These are phyloP conservation scores for Reinhardtius hippoglossoides DNA, from an alignment of 2,113 vertebrate genomes.

Conservation along the genomic window DNA sequence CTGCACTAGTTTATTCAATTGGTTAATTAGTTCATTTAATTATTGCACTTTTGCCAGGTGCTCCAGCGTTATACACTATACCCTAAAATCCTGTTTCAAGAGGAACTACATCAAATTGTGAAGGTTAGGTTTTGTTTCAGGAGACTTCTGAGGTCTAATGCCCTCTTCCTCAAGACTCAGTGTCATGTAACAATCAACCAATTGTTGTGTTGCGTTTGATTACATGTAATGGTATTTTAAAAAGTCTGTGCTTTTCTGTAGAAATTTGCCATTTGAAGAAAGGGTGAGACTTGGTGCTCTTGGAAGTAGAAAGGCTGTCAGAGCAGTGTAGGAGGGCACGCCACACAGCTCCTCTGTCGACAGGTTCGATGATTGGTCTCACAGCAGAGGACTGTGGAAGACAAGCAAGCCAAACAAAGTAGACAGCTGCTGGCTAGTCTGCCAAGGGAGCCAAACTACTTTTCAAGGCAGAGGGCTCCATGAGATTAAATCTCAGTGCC, in stretches of 20 bases:
- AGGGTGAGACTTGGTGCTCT: background rate
- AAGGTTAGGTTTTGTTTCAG: background rate
- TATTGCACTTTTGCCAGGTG: no score
- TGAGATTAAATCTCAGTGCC: constrained; percentile 29
- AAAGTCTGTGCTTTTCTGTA: background rate
- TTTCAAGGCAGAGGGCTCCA: constrained; percentile 26
- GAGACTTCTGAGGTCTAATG: background rate
- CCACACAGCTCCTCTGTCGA: constrained; percentile 7
- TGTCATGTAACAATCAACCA: background rate
- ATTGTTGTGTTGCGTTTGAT: background rate
- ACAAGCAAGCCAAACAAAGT: constrained; percentile 24
- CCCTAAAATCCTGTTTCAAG: no score
- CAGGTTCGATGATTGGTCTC: constrained; percentile 20
- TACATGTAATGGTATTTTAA: background rate
- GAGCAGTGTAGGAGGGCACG: background rate
- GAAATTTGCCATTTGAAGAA: background rate
- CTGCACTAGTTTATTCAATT: no score
- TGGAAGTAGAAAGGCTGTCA: background rate
- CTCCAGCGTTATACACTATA: no score
- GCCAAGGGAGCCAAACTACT: constrained; percentile 39
- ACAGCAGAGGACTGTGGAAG: constrained; percentile 20
- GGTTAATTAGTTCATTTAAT: no score
- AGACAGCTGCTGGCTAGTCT: constrained; percentile 26
- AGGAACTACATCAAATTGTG: no score
- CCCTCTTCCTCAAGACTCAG: background rate